Base-by-base conservation (phyloP, 2,888 invertebrate species). In the Cheilosia impressa region DNA sequence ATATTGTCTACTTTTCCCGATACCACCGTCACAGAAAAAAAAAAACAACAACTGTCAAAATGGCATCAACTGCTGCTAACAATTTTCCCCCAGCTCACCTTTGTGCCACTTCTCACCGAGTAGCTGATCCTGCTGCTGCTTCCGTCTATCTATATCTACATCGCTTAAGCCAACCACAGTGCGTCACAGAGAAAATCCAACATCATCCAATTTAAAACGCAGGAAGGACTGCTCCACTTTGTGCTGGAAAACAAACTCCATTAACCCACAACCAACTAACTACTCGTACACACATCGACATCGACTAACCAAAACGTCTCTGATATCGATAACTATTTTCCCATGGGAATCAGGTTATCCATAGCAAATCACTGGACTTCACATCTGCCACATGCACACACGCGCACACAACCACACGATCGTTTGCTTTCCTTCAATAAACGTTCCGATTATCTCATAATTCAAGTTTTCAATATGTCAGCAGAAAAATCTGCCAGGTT, bases 271-370 rank as follows among this genome's bases (percentile, higher is more conserved):
- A 24, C 63, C 45, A 6, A 19, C 43, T 27, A 60, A n/a, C 60
- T 19, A 19, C 22, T 22, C 22, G 22, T 22, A 22, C 10, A 38
- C 10, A 38, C 57, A n/a, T 34, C 13, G 31, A 31, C 31, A 31
- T 31, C 31, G 13, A 34, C 41, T 17, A 24, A 38, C 62, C 45
- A 55, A 50, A 69, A 75, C 55, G 55, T 57, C n/a, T 60, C 27
- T n/a, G 60, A 75, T 80, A 80, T 71, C 76, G 80, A 80, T 65
- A 60, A 5, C 76, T 65, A 53, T 76, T 76, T 85, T 85, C 85
- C 85, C 85, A 81, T 85, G 85, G 85, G 81, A 85, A 85, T 85
- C 81, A 76, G 85, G 85, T 77, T 85, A 85, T 85, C 45, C 60
- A 58, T 27, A 22, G 52, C 66, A 52, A 52, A 52, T 52, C 41